Evolutionary conservation across 1,140 invertebrate genomes (phyloP), one percentile per base, ranked within the genome.

Genomic region (Trachymyrmex septentrionalis): DNA sequence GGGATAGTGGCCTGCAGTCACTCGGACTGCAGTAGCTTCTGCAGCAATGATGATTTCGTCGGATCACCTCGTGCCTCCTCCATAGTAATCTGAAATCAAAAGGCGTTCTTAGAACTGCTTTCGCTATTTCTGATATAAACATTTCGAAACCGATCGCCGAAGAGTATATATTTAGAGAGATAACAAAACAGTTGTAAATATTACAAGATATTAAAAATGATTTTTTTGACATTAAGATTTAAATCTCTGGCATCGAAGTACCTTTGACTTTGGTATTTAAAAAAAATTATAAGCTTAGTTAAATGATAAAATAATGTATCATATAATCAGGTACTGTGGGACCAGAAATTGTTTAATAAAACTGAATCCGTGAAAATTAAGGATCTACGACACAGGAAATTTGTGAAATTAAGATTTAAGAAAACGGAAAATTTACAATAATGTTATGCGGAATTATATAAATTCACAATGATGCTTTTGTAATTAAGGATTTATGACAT

Each of bases 1-100:
- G 90, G 80, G 80, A 73, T 82, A 86, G 92, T 91, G 92, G 91
- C 92, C 93, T 92, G 93, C 93, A 94, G 95, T 97, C 96, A 97
- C 96, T 97, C 97, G 88, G 97, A 98, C 92, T 48, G 66, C 21
- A 98, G 95, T 92, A 97, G 95, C 94, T 97, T 97, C 96, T 97
- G 97, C 91, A 98, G 96, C 93, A 97, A 95, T 91, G 97, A 97
- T 81, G 97, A 97, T 93, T 97, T 97, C 93, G 97, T 97, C 92
- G 96, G 96, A 96, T 97, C 96, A 96, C 96, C 96, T 96, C 96
- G 96, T 90, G 94, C 96, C 96, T 97, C 97, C 96, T 97, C 97
- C 96, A 97, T 96, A 97, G 96, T 96, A 97, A 93, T 97, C 97
- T 97, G 96, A 57, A 88, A 92, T 85, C 12, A 73, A 84, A 72